Conservation (phyloP, 2,888 invertebrate genomes). For the Cartodere bifasciata region DNA sequence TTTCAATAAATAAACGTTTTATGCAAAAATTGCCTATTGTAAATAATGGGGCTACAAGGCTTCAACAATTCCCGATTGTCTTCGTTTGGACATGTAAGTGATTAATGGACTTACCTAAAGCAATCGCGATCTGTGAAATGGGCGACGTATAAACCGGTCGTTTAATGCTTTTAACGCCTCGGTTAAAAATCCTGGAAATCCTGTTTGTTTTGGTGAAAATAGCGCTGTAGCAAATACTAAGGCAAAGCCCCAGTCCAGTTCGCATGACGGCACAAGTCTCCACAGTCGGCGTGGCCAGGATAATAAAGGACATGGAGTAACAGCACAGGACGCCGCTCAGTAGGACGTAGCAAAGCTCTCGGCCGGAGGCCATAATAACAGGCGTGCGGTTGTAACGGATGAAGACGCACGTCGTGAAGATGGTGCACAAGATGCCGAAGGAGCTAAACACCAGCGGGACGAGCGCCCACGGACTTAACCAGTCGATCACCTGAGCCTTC, state of each 20-base stretch:
- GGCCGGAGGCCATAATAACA: slow-evolving; percentile 64
- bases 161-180: slow-evolving; percentile 55
- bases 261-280: slow-evolving; percentile 51
- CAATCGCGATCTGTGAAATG: slow-evolving; percentile 59
- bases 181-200: slow-evolving; percentile 59
- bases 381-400: slow-evolving; percentile 47
- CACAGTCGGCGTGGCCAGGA: slow-evolving; percentile 52
- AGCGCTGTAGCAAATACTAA: slow-evolving; percentile 63
- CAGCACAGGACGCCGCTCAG: slow-evolving; percentile 56
- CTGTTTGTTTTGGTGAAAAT: slow-evolving; percentile 65
- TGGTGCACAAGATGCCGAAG: slow-evolving; percentile 46
- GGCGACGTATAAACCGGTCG: slow-evolving; percentile 65
- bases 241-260: slow-evolving; percentile 56
- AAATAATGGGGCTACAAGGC: too few species aligned
- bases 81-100: too few species aligned
- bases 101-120: slow-evolving; percentile 39
- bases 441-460: slow-evolving; percentile 49
- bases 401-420: slow-evolving; percentile 51
- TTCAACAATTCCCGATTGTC: too few species aligned
- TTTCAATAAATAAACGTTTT: too few species aligned
- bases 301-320: slow-evolving; percentile 52
- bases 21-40: too few species aligned
- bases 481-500: slow-evolving; percentile 44
- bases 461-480: slow-evolving; percentile 52
- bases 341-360: slow-evolving; percentile 65